phyloP scores from a whole-genome alignment of 2,888 invertebrate species.

The Laothoe populi region DNA sequence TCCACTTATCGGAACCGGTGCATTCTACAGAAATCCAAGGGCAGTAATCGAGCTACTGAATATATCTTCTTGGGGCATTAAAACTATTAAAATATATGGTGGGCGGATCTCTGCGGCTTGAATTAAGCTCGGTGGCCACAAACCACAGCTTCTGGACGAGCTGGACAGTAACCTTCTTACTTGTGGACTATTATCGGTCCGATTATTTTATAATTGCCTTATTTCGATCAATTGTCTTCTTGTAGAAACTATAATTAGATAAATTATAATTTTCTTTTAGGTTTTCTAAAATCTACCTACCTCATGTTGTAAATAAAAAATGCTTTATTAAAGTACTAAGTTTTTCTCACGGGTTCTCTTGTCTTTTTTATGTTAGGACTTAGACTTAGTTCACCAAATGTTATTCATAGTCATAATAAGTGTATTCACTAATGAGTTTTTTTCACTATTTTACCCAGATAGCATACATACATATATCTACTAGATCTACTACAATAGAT shows the following conservation, averaged over 20 bases:
- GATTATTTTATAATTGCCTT: conserved; percentile 59
- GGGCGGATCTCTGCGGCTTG: conserved; percentile 65
- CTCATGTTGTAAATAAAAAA: too few relatives aligned
- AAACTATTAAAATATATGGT: conserved; percentile 77
- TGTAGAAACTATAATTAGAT: conserved; percentile 1
- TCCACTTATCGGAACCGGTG: conserved; percentile 29
- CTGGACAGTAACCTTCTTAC: conserved; percentile 56
- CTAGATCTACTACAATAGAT: background rate
- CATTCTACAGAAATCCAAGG: conserved; percentile 42
- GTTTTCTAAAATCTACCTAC: too few relatives aligned
- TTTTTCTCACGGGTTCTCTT: too few relatives aligned
- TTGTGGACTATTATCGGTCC: conserved; percentile 56
- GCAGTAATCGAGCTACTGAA: conserved; percentile 44
- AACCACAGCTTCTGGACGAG: conserved; percentile 79
- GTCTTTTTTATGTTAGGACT: too few relatives aligned
- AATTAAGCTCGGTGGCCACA: conserved; percentile 72
- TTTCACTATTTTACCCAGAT: background rate
- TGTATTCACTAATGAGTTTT: too few relatives aligned
- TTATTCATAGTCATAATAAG: too few relatives aligned
- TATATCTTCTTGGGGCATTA: conserved; percentile 65
- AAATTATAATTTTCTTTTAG: too few relatives aligned
- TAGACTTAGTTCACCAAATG: too few relatives aligned
- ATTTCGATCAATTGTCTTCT: conserved; percentile 13
- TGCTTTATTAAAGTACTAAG: too few relatives aligned
- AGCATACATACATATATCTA: background rate